Evolutionary conservation across 2,113 vertebrate species (phyloP), one percentile per base, ranked within the genome.

Genomic region (Tenebrosternarchus preto): DNA sequence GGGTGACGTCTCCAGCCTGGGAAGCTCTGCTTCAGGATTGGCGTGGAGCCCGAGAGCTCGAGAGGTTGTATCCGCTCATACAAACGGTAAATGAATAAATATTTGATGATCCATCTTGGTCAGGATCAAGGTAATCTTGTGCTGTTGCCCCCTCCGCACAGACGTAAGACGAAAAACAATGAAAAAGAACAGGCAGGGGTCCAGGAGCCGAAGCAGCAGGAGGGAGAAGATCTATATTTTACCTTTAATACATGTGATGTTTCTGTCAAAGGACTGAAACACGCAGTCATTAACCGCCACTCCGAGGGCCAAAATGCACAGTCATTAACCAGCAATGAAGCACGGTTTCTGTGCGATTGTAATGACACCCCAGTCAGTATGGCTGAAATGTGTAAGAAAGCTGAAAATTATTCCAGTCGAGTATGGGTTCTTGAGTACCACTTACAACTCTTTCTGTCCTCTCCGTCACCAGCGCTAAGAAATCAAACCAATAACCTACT

Each of bases 101-200:
- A 85, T 83, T 85, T 80, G 56, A 83, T 80, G 80, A 83, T 85
- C 74, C 81, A 71, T 80, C 84, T 81, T 60, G 76, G 81, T 80
- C 74, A 64, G 81, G 81, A 80, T 82, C 46, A 83, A 83, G 82
- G 82, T 83, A 80, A 83, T 83, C 82, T 83, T 73, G 22, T 59
- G 61, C 50, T 57, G 36, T 72, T 63, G 15, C 74, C 74, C 60
- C 59, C 66, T 27, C 81, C 60, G 8, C 17, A 36, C 43, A 9
- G 53, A 27, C 16, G 75, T 39, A 55, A 61, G 43, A 56, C 20
- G 70, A 76, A 59, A 70, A 77, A 67, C 78, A 70, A 73, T 55
- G 74, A 69, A 73, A 78, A 53, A 24, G 12, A 43, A 16, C 75
- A 24, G 50, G 50, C 20, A 12, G 50, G 39, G n/a, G 31, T 31